Base-by-base conservation (phyloP, 2,888 invertebrate genomes). In the Argynnis bischoffii region DNA sequence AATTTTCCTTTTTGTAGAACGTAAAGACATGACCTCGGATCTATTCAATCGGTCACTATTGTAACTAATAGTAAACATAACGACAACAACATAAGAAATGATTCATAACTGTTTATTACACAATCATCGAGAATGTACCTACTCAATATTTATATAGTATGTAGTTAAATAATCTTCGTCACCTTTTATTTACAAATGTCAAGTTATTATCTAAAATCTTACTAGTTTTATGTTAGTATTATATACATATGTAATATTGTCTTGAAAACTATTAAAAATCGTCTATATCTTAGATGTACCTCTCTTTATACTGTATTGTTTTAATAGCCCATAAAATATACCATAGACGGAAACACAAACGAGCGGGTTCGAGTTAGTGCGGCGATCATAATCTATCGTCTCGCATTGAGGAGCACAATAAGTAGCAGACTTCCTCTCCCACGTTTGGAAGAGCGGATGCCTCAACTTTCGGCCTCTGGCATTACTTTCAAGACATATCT, bases 351-450 rank as follows among this genome's bases (percentile, higher is more conserved):
- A 76, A 76, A 74, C 73, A 60, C 66, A 78, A 83, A 81, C 78
- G 79, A 78, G 77, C 77, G 75, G 76, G 79, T 78, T 79, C 76
- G 76, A 71, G 73, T 74, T 76, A 79, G 77, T 72, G 72, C 78
- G 76, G 74, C 70, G 79, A 84, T 84, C 79, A 71, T 79, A 81
- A 83, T 84, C 84, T 80, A 78, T 81, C 88, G 92, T 90, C 90
- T 90, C 91, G 91, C 89, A 88, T 89, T 90, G 88, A 87, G 82
- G 90, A 91, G 88, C 90, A 91, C 91, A 89, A 89, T 91, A 89
- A 90, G 90, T 90, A 88, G 83, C 81, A 72, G 71, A 73, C 90
- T 87, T 92, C 91, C 92, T 92, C 91, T 92, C 92, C 87, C 91
- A 91, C 92, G 91, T 86, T 87, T 84, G 82, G 85, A 80, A 79